Percentiles rank a stretch among this genome's conserved stretches.
Evolutionary conservation across 2,113 vertebrate species (phyloP).

Genomic region (Ariopsis seemanni): DNA sequence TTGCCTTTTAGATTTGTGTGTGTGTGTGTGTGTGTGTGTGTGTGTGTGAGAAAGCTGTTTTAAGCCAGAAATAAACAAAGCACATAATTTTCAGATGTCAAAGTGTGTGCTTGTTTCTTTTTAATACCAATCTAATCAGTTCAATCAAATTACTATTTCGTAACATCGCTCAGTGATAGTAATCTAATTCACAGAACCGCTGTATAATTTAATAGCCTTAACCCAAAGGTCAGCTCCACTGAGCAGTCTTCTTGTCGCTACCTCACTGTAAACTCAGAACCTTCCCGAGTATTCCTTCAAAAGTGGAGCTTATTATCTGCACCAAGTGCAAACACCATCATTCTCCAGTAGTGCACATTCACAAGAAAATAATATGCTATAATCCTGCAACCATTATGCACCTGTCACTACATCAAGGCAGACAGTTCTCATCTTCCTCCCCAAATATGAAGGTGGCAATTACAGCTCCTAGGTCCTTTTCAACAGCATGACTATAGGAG

Average conservation of each 20-base stretch:
- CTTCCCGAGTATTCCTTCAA: conserved; percentile 29
- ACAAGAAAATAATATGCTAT: conserved; percentile 42
- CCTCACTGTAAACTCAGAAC: neutral
- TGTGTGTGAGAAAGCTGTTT: conserved; percentile 10
- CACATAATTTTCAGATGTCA: conserved; percentile 37
- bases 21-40: neutral
- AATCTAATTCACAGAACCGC: conserved; percentile 46
- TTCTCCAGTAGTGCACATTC: conserved; percentile 35
- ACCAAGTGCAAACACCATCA: conserved; percentile 32
- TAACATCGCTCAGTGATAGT: conserved; percentile 33
- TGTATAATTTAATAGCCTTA: conserved; percentile 52
- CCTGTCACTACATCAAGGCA: conserved; percentile 37
- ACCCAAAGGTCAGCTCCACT: conserved; percentile 40
- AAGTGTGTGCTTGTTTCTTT: conserved; percentile 41
- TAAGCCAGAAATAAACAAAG: conserved; percentile 58
- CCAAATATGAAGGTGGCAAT: conserved; percentile 27
- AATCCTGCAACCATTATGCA: conserved; percentile 42
- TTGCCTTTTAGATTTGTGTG: conserved; percentile 20
- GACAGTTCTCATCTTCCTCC: conserved; percentile 33
- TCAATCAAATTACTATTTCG: conserved; percentile 50
- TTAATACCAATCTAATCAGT: conserved; percentile 51
- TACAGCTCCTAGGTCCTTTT: conserved; percentile 16
- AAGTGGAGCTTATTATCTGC: conserved; percentile 41
- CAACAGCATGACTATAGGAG: neutral
- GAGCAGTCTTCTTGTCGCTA: conserved; percentile 30